These are phyloP conservation scores for Eulacestoma nigropectus DNA, from an alignment of 2,113 vertebrate species.

Conservation along the genomic window DNA sequence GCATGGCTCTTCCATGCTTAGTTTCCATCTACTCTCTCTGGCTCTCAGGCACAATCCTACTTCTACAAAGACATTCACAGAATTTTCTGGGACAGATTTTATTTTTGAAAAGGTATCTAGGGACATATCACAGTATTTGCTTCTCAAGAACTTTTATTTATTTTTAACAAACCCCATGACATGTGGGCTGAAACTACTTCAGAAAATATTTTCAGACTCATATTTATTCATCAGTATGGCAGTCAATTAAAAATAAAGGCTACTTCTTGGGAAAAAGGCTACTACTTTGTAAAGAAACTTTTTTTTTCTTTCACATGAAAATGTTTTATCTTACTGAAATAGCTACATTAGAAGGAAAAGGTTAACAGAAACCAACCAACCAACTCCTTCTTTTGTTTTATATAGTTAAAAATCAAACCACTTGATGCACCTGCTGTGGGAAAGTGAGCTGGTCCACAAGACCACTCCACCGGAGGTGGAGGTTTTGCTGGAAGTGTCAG, in stretches of 20 bases:
- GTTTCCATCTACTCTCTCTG: not conserved
- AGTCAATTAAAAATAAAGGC: not conserved
- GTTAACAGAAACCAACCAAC: not conserved
- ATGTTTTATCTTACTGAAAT: not conserved
- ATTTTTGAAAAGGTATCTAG: not conserved
- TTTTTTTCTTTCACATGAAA: not conserved
- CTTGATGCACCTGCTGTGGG: not conserved
- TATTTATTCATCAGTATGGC: not conserved
- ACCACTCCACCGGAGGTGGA: not conserved
- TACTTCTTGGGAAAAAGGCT: not conserved
- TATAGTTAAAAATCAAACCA: constrained; percentile 43
- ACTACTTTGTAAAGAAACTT: not conserved
- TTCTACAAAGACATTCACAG: not conserved
- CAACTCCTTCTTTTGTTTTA: constrained; percentile 16
- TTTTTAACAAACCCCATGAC: constrained; percentile 38
- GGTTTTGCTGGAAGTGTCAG: not conserved
- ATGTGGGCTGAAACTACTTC: constrained; percentile 18
- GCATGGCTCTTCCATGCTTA: not conserved
- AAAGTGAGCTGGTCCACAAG: not conserved
- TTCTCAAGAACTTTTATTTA: constrained; percentile 24
- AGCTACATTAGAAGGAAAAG: not conserved
- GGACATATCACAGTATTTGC: constrained; percentile 4
- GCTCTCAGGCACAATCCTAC: not conserved
- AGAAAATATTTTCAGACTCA: not conserved
- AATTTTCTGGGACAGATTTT: not conserved